phyloP scores from a whole-genome alignment of 2,113 vertebrate genomes.

The Xenopus laevis region DNA sequence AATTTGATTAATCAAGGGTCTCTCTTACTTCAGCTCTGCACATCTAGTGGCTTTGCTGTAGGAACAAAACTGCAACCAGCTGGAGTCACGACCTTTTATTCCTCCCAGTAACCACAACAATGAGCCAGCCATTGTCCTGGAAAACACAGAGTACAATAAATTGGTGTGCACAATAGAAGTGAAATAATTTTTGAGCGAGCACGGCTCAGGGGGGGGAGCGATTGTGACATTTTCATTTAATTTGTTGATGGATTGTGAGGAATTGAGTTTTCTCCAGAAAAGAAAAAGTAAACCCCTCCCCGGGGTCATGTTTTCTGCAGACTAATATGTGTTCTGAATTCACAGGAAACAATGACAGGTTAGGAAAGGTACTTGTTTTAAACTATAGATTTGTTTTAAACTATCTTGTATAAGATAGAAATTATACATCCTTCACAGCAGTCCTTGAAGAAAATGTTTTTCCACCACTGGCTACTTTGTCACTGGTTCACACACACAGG shows the following conservation, averaged over 20 bases:
- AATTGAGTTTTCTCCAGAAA: constrained; percentile 11
- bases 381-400: background rate
- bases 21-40: constrained; percentile 23
- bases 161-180: background rate
- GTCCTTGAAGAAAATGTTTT: too few relatives aligned
- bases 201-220: background rate
- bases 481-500: too few relatives aligned
- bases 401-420: too few relatives aligned
- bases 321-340: constrained; percentile 1
- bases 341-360: background rate
- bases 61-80: background rate
- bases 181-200: background rate
- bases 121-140: background rate
- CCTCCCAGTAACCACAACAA: constrained; percentile 4
- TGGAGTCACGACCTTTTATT: background rate
- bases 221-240: constrained; percentile 9
- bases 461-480: too few relatives aligned
- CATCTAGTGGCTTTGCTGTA: background rate
- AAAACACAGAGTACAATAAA: constrained; percentile 5
- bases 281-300: background rate
- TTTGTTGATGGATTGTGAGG: constrained; percentile 4
- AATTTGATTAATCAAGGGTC: constrained; percentile 18
- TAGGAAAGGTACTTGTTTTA: background rate
- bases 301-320: background rate
- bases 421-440: too few relatives aligned